Evolutionary conservation across 2,888 invertebrate genomes (phyloP), one percentile per base, ranked within the genome.

Genomic region (Plutella xylostella): DNA sequence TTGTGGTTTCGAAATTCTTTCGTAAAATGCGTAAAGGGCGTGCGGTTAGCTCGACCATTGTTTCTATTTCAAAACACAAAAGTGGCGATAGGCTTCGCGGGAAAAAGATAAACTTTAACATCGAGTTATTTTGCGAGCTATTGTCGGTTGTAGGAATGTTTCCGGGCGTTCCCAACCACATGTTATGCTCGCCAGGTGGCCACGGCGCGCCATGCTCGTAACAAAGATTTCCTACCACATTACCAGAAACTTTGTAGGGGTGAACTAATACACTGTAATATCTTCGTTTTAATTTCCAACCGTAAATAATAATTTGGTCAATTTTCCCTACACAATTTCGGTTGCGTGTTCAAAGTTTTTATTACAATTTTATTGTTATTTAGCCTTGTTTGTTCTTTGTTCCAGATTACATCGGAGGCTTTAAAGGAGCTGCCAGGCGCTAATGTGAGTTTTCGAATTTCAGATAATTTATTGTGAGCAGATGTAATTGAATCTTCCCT

Each of bases 341-440:
- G 80, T 82, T 75, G 80, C 82, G 82, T 82, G 82, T 62, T 65
- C 75, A 73, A 80, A 83, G 79, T 80, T 83, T 83, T 79, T 79
- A 83, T 83, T 83, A 74, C 68, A 79, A 79, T 82, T 82, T 82
- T 78, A 83, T 82, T 83, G 82, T 82, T 82, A 83, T 83, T 83
- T 82, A 82, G 79, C 72, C 76, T 77, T 83, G 83, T 83, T 83
- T 82, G 82, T 82, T 80, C 68, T 78, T 82, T 83, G 83, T 83
- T 82, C 73, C 73, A 80, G 83, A 83, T 82, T 80, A 80, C 76
- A 79, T 77, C 72, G 76, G 68, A 68, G 71, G 73, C 76, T 80
- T 74, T 72, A 77, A 80, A 76, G 74, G 72, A 76, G 75, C 42
- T 33, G 42, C 70, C 70, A 62, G 66, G 72, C 74, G 76, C 78